These are phyloP conservation scores for Epistrophe eligans DNA, from an alignment of 2,888 invertebrate species.

Conservation along the genomic window DNA sequence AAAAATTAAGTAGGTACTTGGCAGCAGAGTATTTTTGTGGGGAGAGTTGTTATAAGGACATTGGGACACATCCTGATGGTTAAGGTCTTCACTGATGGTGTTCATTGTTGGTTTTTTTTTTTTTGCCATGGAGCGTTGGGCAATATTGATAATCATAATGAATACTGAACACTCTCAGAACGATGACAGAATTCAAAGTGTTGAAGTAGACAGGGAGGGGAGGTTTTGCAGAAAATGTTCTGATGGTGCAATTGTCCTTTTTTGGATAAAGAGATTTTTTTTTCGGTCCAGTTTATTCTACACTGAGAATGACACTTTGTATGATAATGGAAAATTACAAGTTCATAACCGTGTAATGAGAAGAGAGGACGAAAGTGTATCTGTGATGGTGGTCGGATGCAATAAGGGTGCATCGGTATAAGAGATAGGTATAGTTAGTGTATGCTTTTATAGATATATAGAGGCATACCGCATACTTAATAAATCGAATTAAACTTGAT, in stretches of 20 bases:
- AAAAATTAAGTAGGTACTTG: conserved; percentile 57
- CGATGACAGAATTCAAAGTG: neutral
- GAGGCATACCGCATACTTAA: neutral
- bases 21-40: conserved; percentile 23
- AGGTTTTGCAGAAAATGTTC: conserved; percentile 19
- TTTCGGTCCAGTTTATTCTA: conserved; percentile 58
- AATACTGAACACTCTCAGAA: conserved; percentile 64
- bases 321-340: conserved; percentile 75
- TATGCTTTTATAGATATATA: neutral
- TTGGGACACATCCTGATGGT: conserved; percentile 33
- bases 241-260: conserved; percentile 55
- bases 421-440: neutral
- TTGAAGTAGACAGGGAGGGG: neutral
- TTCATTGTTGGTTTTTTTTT: conserved; percentile 5
- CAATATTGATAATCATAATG: conserved; percentile 76
- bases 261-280: conserved; percentile 70
- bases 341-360: conserved; percentile 74
- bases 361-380: neutral
- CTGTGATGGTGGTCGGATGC: neutral
- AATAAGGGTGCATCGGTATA: neutral
- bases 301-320: conserved; percentile 68
- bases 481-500: neutral
- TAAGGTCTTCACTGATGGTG: conserved; percentile 17
- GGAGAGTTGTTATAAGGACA: conserved; percentile 6
- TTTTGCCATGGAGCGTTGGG: conserved; percentile 51